Evolutionary conservation across 2,888 invertebrate genomes (phyloP).

Genomic region (Amphiduros pacificus): DNA sequence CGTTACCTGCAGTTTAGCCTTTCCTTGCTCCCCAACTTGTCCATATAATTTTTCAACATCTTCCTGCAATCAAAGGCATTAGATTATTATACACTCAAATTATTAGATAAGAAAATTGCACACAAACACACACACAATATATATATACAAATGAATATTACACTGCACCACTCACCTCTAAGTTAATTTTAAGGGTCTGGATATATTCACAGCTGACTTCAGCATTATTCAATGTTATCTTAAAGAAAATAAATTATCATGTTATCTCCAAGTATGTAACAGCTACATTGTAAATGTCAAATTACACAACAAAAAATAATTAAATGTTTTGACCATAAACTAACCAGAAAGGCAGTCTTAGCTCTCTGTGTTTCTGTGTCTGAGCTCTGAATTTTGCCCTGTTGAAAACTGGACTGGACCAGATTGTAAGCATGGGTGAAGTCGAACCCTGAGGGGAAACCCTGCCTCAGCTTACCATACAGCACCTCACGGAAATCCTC

Average conservation of each 20-base stretch:
- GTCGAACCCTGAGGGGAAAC: slow-evolving; percentile 69
- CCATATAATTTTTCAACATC: slow-evolving; percentile 54
- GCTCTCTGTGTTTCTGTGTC: slow-evolving; percentile 72
- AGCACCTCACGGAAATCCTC: slow-evolving; percentile 78
- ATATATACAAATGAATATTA: background rate
- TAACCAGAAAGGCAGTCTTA: slow-evolving; percentile 76
- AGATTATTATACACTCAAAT: slow-evolving; percentile 1
- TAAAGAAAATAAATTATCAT: slow-evolving; percentile 35
- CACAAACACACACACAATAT: background rate
- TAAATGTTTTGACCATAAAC: too few species aligned
- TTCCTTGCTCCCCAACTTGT: slow-evolving; percentile 54
- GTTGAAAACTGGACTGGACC: slow-evolving; percentile 77
- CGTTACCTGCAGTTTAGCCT: slow-evolving; percentile 59
- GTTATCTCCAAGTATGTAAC: background rate
- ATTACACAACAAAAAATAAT: background rate
- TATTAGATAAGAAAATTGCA: background rate
- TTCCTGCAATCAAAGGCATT: slow-evolving; percentile 45
- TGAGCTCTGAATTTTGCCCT: slow-evolving; percentile 74
- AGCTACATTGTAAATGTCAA: background rate
- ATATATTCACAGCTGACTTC: slow-evolving; percentile 90
- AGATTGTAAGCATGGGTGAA: slow-evolving; percentile 77
- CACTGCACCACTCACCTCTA: slow-evolving; percentile 61
- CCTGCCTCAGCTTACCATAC: slow-evolving; percentile 73
- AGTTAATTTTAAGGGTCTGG: slow-evolving; percentile 78
- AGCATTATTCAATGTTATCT: slow-evolving; percentile 86